These are phyloP conservation scores for Epinephelus moara DNA, from an alignment of 2,113 vertebrate genomes.

Conservation along the genomic window DNA sequence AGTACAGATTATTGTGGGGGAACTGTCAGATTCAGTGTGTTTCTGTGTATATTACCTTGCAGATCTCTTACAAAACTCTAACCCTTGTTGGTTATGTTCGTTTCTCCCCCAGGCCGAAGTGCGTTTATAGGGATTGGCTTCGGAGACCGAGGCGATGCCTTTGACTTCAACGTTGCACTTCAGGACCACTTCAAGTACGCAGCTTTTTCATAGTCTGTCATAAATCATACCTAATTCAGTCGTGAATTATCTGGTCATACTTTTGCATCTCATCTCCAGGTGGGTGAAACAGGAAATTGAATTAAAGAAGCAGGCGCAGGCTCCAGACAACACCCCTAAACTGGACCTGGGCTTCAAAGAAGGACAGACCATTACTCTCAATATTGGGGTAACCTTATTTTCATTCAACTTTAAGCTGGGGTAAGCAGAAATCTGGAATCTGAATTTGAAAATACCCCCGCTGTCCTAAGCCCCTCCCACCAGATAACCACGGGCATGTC, in stretches of 20 bases:
- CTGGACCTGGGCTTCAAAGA: conserved; percentile 98
- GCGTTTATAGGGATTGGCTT: conserved; percentile 98
- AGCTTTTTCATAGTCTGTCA: background rate
- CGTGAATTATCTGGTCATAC: background rate
- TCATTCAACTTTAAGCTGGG: background rate
- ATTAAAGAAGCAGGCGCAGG: conserved; percentile 90
- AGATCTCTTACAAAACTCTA: background rate
- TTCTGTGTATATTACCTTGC: background rate
- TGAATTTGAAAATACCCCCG: too few species aligned
- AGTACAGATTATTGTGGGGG: background rate
- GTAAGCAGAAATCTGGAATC: too few species aligned
- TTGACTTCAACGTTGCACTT: conserved; percentile 97
- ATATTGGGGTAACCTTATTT: conserved; percentile 90
- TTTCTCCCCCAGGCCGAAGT: conserved; percentile 88
- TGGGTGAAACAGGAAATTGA: conserved; percentile 97
- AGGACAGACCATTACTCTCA: conserved; percentile 97
- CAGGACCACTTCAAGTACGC: conserved; percentile 99
- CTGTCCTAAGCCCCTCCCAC: too few species aligned
- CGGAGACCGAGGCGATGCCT: conserved; percentile 95
- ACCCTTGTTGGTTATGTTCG: background rate
- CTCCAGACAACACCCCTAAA: conserved; percentile 90
- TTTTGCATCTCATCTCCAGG: conserved; percentile 72
- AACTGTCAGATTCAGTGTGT: background rate
- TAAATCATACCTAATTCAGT: background rate
- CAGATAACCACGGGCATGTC: too few species aligned